These are phyloP conservation scores for Spilarctia lutea DNA, from an alignment of 2,888 invertebrate genomes.

Conservation along the genomic window DNA sequence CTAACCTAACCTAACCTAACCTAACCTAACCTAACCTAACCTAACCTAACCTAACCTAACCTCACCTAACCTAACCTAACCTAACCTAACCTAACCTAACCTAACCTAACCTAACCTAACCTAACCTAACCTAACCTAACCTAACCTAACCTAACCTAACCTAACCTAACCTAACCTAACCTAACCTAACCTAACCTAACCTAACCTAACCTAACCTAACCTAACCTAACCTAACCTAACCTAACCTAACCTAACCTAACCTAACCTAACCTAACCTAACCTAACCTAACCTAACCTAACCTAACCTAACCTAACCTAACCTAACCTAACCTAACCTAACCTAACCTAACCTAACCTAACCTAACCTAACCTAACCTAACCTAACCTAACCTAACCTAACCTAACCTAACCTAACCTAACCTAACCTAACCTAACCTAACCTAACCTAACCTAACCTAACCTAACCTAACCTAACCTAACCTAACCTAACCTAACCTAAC, in stretches of 20 bases:
- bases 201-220: constrained; percentile 27
- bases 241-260: constrained; percentile 20
- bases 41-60: constrained; percentile 23
- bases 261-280: constrained; percentile 25
- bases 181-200: constrained; percentile 26
- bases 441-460: constrained; percentile 31
- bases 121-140: constrained; percentile 19
- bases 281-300: constrained; percentile 28
- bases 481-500: constrained; percentile 27
- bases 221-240: constrained; percentile 28
- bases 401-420: constrained; percentile 30
- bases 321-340: constrained; percentile 26
- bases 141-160: constrained; percentile 9
- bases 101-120: constrained; percentile 19
- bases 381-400: constrained; percentile 30
- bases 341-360: constrained; percentile 23
- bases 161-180: constrained; percentile 23
- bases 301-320: constrained; percentile 25
- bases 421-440: constrained; percentile 30
- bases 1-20: constrained; percentile 23
- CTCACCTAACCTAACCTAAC: constrained; percentile 22
- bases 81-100: constrained; percentile 18
- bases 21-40: constrained; percentile 23
- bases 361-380: constrained; percentile 29
- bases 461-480: constrained; percentile 31